Percentiles rank a stretch among this genome's conserved stretches.
Conservation (phyloP, 2,797 vertebrate species). For the Furcifer pardalis region DNA sequence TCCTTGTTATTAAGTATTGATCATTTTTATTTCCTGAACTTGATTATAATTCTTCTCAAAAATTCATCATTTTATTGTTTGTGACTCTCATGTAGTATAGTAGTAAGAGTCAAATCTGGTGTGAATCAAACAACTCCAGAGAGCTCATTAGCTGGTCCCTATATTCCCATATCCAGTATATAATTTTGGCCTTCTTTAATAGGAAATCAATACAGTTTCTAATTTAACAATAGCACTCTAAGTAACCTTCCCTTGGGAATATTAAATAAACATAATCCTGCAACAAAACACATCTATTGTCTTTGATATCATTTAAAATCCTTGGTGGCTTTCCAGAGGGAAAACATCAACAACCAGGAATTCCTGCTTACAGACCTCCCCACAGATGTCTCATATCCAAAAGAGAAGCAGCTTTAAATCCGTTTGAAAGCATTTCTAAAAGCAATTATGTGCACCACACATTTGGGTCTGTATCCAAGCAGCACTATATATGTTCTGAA, state of each 20-base stretch:
- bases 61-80: background rate
- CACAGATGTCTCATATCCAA: slow-evolving; percentile 18
- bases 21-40: background rate
- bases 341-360: background rate
- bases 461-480: slow-evolving; percentile 15
- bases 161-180: background rate
- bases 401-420: slow-evolving; percentile 7
- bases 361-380: background rate
- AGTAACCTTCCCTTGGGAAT: background rate
- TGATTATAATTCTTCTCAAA: background rate
- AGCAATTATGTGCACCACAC: background rate
- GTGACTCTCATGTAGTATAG: background rate
- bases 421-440: slow-evolving; percentile 33
- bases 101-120: background rate
- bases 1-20: background rate
- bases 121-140: background rate
- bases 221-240: background rate
- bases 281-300: background rate
- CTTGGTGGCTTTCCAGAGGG: background rate
- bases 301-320: slow-evolving; percentile 9
- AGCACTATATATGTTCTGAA: slow-evolving; percentile 12
- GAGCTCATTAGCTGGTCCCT: background rate
- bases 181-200: background rate
- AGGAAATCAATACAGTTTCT: background rate
- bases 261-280: background rate